Evolutionary conservation across 2,113 vertebrate species (phyloP).

Genomic region (Gracilinanus agilis): DNA sequence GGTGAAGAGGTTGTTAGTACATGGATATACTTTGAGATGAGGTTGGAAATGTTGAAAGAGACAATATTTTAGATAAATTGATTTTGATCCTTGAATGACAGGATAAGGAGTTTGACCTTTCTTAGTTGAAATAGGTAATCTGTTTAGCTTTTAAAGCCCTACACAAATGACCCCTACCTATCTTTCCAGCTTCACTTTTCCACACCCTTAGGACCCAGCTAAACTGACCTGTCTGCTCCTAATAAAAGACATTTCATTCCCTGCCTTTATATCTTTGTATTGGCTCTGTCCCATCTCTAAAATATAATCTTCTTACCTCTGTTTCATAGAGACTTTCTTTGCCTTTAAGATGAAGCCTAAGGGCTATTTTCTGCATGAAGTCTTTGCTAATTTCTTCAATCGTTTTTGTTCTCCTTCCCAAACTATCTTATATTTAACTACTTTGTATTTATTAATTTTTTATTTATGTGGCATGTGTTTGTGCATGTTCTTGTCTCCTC

Average conservation of each 20-base stretch:
- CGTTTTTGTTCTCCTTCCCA: background rate
- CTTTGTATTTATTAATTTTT: background rate
- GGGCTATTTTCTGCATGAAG: background rate
- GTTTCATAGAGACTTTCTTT: background rate
- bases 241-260: background rate
- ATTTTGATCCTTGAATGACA: background rate
- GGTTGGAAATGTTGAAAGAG: background rate
- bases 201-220: background rate
- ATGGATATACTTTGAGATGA: background rate
- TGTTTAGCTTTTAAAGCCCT: background rate
- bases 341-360: background rate
- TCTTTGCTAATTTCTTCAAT: background rate
- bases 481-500: background rate
- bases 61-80: background rate
- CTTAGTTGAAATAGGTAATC: background rate
- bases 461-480: background rate
- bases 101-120: background rate
- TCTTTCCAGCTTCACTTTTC: background rate
- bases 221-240: background rate
- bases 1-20: background rate
- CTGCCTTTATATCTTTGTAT: background rate
- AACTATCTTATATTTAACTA: background rate
- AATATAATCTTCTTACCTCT: background rate
- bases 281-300: background rate
- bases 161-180: background rate